Evolutionary conservation across 2,888 invertebrate genomes (phyloP), one percentile per base, ranked within the genome.

Genomic region (Papilio protenor): DNA sequence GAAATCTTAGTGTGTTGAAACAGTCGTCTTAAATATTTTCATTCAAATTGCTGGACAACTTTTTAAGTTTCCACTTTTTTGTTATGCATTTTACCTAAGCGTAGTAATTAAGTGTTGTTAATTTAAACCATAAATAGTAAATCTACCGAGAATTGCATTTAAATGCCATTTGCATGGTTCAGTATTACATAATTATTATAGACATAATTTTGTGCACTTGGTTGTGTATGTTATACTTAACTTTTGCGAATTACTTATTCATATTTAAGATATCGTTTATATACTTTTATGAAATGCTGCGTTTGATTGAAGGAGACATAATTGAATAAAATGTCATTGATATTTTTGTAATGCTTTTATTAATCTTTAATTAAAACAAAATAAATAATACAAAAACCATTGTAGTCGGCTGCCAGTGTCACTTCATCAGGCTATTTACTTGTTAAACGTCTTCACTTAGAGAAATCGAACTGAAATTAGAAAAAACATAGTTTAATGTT

Each of bases 381-480:
- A 21, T 61, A 78, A 70, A 71, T 71, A 40, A 71, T 61, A 45
- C 72, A 64, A 52, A 71, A 49, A 49, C 70, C 57, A 71, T 40
- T 76, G 18, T 49, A 61, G 61, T 72, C 11, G 23, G 16, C 23
- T 23, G 55, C 57, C 66, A 21, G 21, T 18, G 40, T 52, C n/a
- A 64, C 52, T 21, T 33, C 64, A 66, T 47, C 33, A 11, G n/a
- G 18, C 23, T 1, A 16, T 66, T 27, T 33, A 23, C 33, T 18
- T 64, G 1, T 69, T 10, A 21, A 49, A 40, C 16, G 27, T 2
- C 12, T 66, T 77, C 23, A 55, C 4, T 66, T 27, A 16, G 66
- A 40, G 66, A 77, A 72, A 33, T 45, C 14, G 10, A 81, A 79
- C 79, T 80, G 81, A 66, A 81, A 81, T 47, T n/a, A n/a, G n/a